These are phyloP conservation scores for Parazoanthus atlanticus DNA, from an alignment of 92 coral and sea anemone species.

Conservation along the genomic window DNA sequence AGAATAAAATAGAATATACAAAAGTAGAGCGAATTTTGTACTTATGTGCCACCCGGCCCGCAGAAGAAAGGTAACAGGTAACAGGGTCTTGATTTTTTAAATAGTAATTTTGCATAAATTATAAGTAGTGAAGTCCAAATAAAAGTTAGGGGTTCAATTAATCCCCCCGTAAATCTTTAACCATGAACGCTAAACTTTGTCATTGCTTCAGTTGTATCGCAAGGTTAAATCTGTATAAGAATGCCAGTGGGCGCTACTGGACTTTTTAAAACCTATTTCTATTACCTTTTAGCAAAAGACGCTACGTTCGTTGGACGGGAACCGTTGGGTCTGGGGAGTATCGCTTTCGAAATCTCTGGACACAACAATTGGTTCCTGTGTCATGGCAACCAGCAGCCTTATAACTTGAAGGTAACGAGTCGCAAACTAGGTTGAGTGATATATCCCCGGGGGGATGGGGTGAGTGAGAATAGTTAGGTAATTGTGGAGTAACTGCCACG, in stretches of 20 bases:
- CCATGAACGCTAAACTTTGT: too few relatives aligned
- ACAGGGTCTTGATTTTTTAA: too few relatives aligned
- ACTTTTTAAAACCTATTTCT: neutral
- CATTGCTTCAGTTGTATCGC: neutral
- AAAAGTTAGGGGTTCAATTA: too few relatives aligned
- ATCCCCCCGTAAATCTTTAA: neutral
- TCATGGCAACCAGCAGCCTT: slow-evolving; percentile 69
- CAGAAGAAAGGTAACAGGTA: too few relatives aligned
- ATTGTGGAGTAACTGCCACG: too few relatives aligned
- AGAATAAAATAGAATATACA: too few relatives aligned
- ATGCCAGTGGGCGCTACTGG: neutral
- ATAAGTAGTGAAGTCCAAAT: neutral
- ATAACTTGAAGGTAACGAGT: slow-evolving; percentile 47
- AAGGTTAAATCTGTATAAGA: neutral
- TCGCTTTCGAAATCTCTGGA: slow-evolving; percentile 79
- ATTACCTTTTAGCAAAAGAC: slow-evolving; percentile 71
- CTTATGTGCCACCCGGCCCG: too few relatives aligned
- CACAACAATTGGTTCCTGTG: slow-evolving; percentile 94
- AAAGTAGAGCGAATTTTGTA: too few relatives aligned
- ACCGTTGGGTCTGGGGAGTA: slow-evolving; percentile 68
- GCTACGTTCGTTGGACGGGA: slow-evolving; percentile 81
- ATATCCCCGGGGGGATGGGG: too few relatives aligned
- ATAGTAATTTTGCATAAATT: too few relatives aligned
- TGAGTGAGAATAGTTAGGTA: too few relatives aligned
- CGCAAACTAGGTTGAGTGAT: too few relatives aligned